These are phyloP conservation scores for Panthera uncia DNA, from an alignment of 2,113 vertebrate species.

Conservation along the genomic window DNA sequence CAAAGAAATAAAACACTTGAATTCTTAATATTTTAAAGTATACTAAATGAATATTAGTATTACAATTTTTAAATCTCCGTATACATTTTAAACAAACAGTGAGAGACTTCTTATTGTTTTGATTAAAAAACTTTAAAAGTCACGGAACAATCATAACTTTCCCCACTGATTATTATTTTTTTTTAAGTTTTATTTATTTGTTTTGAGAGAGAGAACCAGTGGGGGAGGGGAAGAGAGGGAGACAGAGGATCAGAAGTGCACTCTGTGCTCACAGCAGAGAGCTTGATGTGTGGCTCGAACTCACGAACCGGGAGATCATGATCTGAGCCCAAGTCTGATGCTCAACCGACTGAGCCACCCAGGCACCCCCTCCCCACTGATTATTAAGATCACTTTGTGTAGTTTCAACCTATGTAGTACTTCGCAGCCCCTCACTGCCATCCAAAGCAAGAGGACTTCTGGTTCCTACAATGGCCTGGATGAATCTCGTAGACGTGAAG, in stretches of 20 bases:
- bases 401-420: neutral
- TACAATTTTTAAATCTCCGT: neutral
- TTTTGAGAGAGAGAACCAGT: no score
- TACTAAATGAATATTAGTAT: neutral
- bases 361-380: neutral
- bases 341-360: no score
- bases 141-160: neutral
- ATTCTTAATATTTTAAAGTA: constrained; percentile 3
- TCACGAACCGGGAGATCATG: no score
- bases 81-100: neutral
- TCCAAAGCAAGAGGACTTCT: neutral
- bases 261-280: no score
- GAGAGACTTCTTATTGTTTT: constrained; percentile 6
- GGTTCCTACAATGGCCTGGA: neutral
- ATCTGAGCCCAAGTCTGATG: no score
- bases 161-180: neutral
- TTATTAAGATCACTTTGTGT: neutral
- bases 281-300: no score
- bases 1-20: neutral
- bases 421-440: rapidly evolving
- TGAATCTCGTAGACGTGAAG: neutral
- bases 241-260: no score
- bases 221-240: no score
- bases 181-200: no score
- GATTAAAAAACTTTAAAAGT: neutral